Percentiles rank a stretch among this genome's conserved stretches.
Evolutionary conservation across 1,140 invertebrate species (phyloP).

Genomic region (Anastrepha ludens): DNA sequence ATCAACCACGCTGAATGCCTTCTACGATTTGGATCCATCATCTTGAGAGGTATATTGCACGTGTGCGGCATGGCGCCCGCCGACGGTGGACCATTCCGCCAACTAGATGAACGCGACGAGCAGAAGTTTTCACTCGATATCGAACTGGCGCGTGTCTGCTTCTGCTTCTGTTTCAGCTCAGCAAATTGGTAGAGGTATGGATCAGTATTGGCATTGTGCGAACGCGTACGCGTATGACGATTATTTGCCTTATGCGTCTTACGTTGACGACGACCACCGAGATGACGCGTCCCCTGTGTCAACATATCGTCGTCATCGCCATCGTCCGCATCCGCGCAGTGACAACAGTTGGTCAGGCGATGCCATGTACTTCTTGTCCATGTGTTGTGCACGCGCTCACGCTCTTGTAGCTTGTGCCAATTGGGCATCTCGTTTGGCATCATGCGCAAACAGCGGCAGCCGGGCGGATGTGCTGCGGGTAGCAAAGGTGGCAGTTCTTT

Average conservation of each 20-base stretch:
- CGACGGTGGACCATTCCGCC: conserved; percentile 82
- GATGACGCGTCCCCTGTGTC: background rate
- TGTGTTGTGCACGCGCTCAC: conserved; percentile 60
- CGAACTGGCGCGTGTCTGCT: conserved; percentile 84
- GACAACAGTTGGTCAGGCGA: conserved; percentile 59
- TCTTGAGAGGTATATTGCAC: conserved; percentile 83
- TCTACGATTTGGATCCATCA: conserved; percentile 81
- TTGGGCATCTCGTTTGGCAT: conserved; percentile 79
- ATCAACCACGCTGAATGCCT: conserved; percentile 90
- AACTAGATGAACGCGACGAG: conserved; percentile 87
- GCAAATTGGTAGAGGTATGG: conserved; percentile 88
- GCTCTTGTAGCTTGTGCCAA: conserved; percentile 71
- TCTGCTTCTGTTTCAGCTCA: conserved; percentile 80
- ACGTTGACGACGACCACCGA: background rate
- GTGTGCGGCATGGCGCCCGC: conserved; percentile 76
- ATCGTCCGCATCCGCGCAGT: conserved; percentile 63
- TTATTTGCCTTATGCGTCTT: conserved; percentile 63
- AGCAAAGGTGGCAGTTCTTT: conserved; percentile 79
- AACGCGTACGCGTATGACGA: conserved; percentile 65
- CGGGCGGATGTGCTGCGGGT: conserved; percentile 77
- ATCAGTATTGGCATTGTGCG: conserved; percentile 76
- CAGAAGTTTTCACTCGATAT: conserved; percentile 93
- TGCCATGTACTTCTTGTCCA: conserved; percentile 61
- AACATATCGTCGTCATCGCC: conserved; percentile 61
- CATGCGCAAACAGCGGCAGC: conserved; percentile 80